Evolutionary conservation across 2,113 vertebrate genomes (phyloP), one percentile per base, ranked within the genome.

Genomic region (Edolisoma coerulescens): DNA sequence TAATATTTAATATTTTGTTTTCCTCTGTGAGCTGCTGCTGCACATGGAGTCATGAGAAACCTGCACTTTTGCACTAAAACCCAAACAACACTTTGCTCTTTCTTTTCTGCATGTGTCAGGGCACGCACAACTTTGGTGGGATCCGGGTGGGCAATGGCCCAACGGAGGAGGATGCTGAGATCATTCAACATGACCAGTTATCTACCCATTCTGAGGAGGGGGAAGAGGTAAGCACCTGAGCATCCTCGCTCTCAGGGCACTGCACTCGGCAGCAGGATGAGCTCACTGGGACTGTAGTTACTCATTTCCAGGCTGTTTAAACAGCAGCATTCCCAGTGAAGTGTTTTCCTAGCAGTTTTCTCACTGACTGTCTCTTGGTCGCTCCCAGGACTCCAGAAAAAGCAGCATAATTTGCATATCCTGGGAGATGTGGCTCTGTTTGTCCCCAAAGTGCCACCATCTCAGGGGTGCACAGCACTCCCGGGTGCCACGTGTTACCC

Each of bases 131-230:
- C 98, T 99, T 99, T 79, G 99, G 99, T 90, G 99, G 99, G 85
- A 99, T 99, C 98, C 98, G 98, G 87, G 99, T 99, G 96, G 99
- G 99, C 94, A 99, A 99, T 35, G 99, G 99, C 63, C 99, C 99
- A n/a, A 99, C 99, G 2, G 99, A 99, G 90, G 99, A 99, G 85
- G 98, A 99, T 97, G 99, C 99, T 52, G 99, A 99, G 98, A 99
- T 99, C 97, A 99, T 99, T 94, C 98, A 99, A 93, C 99, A 99
- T 69, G 99, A 99, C 97, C 99, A 99, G 97, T 98, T 99, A 37
- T 98, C 99, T 7, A 99, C 98, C 87, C 98, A 99, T 71, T 98
- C 98, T 3, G 99, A 99, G 65, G 99, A 99, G n/a, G 98, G 99
- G 49, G 98, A 99, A 57, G 99, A 99, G 98, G 99, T 99, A 98